A percentile compares a stretch with the other conserved stretches of the same genome.
Conservation (phyloP, 2,113 vertebrate genomes). For the Odontesthes bonariensis region DNA sequence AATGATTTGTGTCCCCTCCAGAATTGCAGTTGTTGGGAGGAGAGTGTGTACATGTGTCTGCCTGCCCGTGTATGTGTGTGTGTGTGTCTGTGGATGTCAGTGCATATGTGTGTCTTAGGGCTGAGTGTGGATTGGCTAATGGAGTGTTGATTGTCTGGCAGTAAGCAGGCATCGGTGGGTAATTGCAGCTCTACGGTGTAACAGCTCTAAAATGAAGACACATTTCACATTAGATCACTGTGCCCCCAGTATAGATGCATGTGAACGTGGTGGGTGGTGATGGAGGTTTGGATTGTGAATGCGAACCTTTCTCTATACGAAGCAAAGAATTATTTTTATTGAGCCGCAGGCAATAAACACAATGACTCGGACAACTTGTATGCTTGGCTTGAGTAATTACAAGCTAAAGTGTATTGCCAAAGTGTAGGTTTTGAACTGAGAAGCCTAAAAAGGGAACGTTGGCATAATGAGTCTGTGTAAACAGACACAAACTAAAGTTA, state of each 20-base stretch:
- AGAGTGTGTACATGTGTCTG: slow-evolving; percentile 41
- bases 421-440: neutral
- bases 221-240: slow-evolving; percentile 70
- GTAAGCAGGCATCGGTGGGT: slow-evolving; percentile 80
- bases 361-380: slow-evolving; percentile 14
- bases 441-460: neutral
- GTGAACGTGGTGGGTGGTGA: slow-evolving; percentile 2
- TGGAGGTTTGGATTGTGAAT: slow-evolving; percentile 5
- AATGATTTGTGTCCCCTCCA: slow-evolving; percentile 67
- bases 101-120: slow-evolving; percentile 60
- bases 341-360: slow-evolving; percentile 16
- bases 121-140: slow-evolving; percentile 76
- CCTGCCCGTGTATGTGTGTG: slow-evolving; percentile 24
- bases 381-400: neutral
- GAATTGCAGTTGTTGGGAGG: slow-evolving; percentile 38
- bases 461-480: neutral
- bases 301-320: neutral
- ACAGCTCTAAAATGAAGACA: slow-evolving; percentile 77
- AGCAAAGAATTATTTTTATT: slow-evolving; percentile 10
- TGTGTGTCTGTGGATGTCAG: slow-evolving; percentile 53
- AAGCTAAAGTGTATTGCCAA: neutral
- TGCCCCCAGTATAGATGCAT: slow-evolving; percentile 42
- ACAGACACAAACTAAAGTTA: neutral
- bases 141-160: slow-evolving; percentile 81
- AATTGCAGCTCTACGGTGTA: slow-evolving; percentile 78